These are phyloP conservation scores for Sesamia inferens DNA, from an alignment of 2,888 invertebrate species.

Conservation along the genomic window DNA sequence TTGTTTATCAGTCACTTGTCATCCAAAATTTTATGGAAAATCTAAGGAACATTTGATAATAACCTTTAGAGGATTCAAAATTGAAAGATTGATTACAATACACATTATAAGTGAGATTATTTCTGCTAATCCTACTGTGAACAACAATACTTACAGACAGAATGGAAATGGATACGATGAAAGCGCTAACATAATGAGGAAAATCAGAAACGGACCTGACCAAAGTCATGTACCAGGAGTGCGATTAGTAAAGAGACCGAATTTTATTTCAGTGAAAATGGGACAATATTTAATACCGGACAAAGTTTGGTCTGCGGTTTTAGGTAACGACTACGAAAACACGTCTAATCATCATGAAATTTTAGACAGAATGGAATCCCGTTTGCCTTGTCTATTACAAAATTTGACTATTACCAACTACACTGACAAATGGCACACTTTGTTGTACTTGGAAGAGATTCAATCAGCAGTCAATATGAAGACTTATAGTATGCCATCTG, in stretches of 20 bases:
- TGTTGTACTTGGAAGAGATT: slow-evolving; percentile 96
- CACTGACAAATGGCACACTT: slow-evolving; percentile 92
- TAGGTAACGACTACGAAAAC: slow-evolving; percentile 79
- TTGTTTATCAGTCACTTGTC: slow-evolving; percentile 86
- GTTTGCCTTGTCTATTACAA: slow-evolving; percentile 88
- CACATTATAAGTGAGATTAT: slow-evolving; percentile 78
- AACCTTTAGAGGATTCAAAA: slow-evolving; percentile 90
- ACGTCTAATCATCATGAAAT: slow-evolving; percentile 77
- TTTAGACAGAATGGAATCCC: slow-evolving; percentile 79
- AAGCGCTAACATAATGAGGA: slow-evolving; percentile 71
- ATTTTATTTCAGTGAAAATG: slow-evolving; percentile 91
- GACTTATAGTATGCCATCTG: slow-evolving; percentile 92
- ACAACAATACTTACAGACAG: slow-evolving; percentile 45
- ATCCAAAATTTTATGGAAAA: slow-evolving; percentile 90
- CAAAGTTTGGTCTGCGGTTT: slow-evolving; percentile 82
- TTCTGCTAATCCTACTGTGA: slow-evolving; percentile 11
- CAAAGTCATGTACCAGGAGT: slow-evolving; percentile 88
- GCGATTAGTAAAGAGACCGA: slow-evolving; percentile 83
- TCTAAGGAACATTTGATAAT: slow-evolving; percentile 91
- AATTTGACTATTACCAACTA: slow-evolving; percentile 91
- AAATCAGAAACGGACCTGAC: slow-evolving; percentile 67
- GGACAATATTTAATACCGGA: slow-evolving; percentile 86
- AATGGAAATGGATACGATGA: slow-evolving; percentile 53
- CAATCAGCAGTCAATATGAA: slow-evolving; percentile 91
- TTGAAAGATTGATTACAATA: slow-evolving; percentile 90